phyloP scores from a whole-genome alignment of 2,797 vertebrate genomes.

The Sebastes oblongus region DNA sequence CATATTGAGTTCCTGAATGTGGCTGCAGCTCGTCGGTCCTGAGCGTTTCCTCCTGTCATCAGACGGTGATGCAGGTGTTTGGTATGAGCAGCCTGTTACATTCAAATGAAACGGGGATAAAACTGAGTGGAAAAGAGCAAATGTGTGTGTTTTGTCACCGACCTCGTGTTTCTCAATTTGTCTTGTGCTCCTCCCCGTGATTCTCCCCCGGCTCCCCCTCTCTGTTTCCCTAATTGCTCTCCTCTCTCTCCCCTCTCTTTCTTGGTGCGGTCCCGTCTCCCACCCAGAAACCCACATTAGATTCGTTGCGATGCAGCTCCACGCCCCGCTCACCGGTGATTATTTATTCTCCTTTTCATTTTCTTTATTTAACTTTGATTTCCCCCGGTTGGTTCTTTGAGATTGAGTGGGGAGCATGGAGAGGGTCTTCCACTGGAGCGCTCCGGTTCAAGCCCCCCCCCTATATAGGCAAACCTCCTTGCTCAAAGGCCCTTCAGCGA shows the following conservation, averaged over 20 bases:
- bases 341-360: conserved; percentile 53
- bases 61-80: conserved; percentile 6
- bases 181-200: not conserved
- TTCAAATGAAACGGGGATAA: conserved; percentile 7
- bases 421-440: conserved; percentile 1
- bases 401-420: conserved; percentile 40
- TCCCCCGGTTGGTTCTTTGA: conserved; percentile 32
- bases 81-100: not conserved
- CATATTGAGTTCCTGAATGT: not conserved
- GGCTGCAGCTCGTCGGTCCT: not conserved
- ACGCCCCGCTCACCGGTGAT: not conserved
- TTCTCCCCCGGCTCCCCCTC: not conserved
- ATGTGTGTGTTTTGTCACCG: conserved; percentile 1
- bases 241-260: not conserved
- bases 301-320: conserved; percentile 21
- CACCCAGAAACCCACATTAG: conserved; percentile 11
- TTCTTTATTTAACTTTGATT: conserved; percentile 63
- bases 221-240: conserved; percentile 21
- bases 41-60: not conserved
- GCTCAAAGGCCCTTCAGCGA: conserved; percentile 38
- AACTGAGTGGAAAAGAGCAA: conserved; percentile 10
- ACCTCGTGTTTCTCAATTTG: conserved; percentile 39
- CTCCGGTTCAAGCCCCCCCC: conserved; percentile 13
- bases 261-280: not conserved
- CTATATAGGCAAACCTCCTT: not conserved